Conservation (phyloP, 92 coral and sea anemone genomes). For the Palythoa grandis region DNA sequence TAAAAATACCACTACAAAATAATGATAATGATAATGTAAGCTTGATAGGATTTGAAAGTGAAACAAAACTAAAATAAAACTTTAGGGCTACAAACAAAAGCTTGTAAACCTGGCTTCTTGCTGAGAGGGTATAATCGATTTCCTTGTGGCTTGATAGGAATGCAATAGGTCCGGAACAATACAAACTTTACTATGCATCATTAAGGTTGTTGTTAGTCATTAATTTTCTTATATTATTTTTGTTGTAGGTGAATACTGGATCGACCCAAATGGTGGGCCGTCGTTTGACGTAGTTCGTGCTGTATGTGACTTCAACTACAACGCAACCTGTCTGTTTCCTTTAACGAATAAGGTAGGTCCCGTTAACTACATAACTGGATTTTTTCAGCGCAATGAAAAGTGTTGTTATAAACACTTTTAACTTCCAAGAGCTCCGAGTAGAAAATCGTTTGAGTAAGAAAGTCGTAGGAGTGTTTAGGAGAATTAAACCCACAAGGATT, state of each 20-base stretch:
- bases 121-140: too few relatives aligned
- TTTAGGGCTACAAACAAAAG: too few relatives aligned
- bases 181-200: neutral
- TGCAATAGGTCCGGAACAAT: too few relatives aligned
- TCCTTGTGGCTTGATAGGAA: too few relatives aligned
- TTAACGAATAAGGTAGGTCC: constrained; percentile 24
- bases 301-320: constrained; percentile 49
- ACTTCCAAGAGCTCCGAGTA: neutral
- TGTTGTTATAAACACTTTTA: neutral
- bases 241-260: constrained; percentile 53
- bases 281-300: constrained; percentile 48
- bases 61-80: too few relatives aligned
- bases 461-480: too few relatives aligned
- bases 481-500: too few relatives aligned
- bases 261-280: constrained; percentile 65
- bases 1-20: too few relatives aligned
- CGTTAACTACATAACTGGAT: neutral
- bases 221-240: neutral
- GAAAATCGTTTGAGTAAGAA: too few relatives aligned
- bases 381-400: neutral
- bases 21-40: too few relatives aligned
- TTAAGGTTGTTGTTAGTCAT: neutral
- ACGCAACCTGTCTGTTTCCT: constrained; percentile 58
- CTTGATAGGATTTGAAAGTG: too few relatives aligned
- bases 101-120: too few relatives aligned